Conservation (phyloP, 30 jellyfish, hydroid and myxozoan species). For the Aurelia sp. region DNA sequence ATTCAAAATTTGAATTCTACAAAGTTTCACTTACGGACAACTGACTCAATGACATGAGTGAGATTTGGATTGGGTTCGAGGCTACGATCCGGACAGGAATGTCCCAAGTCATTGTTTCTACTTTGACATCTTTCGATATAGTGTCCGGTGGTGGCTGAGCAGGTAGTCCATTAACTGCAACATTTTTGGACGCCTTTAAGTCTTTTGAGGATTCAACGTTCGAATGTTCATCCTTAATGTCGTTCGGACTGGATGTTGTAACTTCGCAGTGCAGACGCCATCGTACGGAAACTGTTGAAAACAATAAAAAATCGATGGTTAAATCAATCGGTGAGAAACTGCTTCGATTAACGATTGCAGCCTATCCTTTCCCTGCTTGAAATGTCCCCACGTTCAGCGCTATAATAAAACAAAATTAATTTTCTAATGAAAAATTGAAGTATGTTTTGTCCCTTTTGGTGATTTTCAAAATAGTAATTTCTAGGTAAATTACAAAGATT, state of each 20-base stretch:
- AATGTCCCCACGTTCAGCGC: no score
- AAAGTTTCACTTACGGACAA: conserved; percentile 39
- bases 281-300: conserved; percentile 70
- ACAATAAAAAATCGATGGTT: neutral
- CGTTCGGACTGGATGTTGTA: conserved; percentile 44
- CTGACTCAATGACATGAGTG: conserved; percentile 66
- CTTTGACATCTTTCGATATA: conserved; percentile 54
- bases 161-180: conserved; percentile 17
- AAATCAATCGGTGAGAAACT: neutral
- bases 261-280: conserved; percentile 85
- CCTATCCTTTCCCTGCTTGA: no score
- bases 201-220: neutral
- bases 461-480: no score
- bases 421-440: no score
- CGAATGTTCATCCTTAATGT: conserved; percentile 1
- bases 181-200: neutral
- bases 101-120: conserved; percentile 94
- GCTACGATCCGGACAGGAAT: conserved; percentile 84
- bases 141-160: conserved; percentile 1
- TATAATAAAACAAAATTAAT: no score
- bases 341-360: no score
- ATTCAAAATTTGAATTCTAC: neutral
- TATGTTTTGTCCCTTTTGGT: no score
- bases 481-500: no score
- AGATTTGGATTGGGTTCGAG: conserved; percentile 85